Base-by-base conservation (phyloP, 1,140 invertebrate species). In the Bombus terrestris region DNA sequence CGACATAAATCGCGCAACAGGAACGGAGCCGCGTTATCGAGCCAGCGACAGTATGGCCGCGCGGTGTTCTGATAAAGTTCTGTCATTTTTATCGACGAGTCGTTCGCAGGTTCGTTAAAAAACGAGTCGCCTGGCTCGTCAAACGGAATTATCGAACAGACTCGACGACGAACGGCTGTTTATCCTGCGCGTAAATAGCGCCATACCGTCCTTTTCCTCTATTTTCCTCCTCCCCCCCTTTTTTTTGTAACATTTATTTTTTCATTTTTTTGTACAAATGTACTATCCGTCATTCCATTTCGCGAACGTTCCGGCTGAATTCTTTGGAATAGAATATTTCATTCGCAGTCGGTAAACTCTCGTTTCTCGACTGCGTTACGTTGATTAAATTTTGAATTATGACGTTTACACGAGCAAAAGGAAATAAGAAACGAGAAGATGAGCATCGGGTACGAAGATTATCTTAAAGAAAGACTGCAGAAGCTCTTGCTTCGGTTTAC, bases 51-150 rank as follows among this genome's bases (percentile, higher is more conserved):
- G 86, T 85, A 89, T 74, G 81, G 81, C 47, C 68, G 85, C 71
- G 37, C 83, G 83, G 47, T 35, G 47, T 66, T 69, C 86, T 90
- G 89, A 90, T 90, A 90, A 90, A 90, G 75, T 90, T 85, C 86
- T 90, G 88, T 90, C 89, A 90, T 90, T 90, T 90, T 90, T 90
- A 90, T 90, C 89, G 82, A 84, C 66, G 85, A 85, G 81, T 87
- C 77, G 78, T 71, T 85, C 69, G 74, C 86, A 85, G 88, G 73
- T 89, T 90, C 88, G 89, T 90, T 89, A 90, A 87, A 89, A 87
- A 81, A 85, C 79, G 71, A 85, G 43, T 35, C n/a, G 66, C 13
- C 37, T 18, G 41, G 18, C 83, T 80, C 83, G 83, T 84, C 76
- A 85, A 85, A 74, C 83, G 69, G 59, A 81, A 85, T 85, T 81